Percentiles rank a stretch among this genome's conserved stretches.
These are phyloP conservation scores for Petrolisthes manimaculis DNA, from an alignment of 2,888 invertebrate species.

Conservation along the genomic window DNA sequence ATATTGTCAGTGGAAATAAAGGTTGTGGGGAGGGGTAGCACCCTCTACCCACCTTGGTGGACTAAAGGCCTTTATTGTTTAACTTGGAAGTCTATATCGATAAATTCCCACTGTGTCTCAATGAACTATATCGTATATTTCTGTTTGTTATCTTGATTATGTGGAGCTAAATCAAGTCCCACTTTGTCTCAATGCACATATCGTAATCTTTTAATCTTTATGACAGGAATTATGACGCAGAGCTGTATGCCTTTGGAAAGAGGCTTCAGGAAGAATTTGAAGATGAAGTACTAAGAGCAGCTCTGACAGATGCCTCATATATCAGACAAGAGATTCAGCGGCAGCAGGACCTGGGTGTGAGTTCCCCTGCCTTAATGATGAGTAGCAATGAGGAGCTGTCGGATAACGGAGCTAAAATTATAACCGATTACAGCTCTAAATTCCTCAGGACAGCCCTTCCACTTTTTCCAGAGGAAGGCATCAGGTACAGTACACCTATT, in stretches of 20 bases:
- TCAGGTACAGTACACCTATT: slow-evolving; percentile 18
- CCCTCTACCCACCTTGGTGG: no score
- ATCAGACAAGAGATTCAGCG: slow-evolving; percentile 79
- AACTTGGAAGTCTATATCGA: no score
- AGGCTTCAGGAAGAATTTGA: slow-evolving; percentile 88
- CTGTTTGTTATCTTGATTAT: background rate
- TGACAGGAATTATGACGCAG: slow-evolving; percentile 88
- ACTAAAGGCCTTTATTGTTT: no score
- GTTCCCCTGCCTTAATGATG: slow-evolving; percentile 25
- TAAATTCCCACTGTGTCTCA: no score
- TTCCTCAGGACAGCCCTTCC: slow-evolving; percentile 46
- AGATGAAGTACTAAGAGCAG: slow-evolving; percentile 77
- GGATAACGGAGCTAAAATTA: slow-evolving; percentile 32
- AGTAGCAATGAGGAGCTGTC: slow-evolving; percentile 47
- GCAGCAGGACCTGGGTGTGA: slow-evolving; percentile 70
- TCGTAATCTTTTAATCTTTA: background rate
- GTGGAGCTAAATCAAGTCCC: background rate
- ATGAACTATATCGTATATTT: background rate
- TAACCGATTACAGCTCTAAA: slow-evolving; percentile 32
- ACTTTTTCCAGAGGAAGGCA: slow-evolving; percentile 54
- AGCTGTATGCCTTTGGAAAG: slow-evolving; percentile 88
- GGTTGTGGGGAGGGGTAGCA: no score
- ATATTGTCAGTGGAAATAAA: no score
- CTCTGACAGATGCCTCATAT: slow-evolving; percentile 85
- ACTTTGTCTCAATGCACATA: background rate